phyloP scores from a whole-genome alignment of 2,113 vertebrate genomes.

The Lathamus discolor region DNA sequence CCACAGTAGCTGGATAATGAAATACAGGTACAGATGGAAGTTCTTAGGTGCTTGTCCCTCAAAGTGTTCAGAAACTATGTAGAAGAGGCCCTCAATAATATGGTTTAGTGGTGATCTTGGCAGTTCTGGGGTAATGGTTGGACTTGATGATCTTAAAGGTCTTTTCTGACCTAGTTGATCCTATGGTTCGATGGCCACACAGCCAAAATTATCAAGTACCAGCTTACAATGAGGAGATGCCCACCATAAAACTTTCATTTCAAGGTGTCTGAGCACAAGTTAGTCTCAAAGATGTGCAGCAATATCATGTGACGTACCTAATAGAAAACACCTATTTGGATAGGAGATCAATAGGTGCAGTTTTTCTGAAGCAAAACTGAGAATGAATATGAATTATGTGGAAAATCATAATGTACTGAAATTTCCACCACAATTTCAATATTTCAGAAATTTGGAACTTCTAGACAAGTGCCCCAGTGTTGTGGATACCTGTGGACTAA shows the following conservation, averaged over 20 bases:
- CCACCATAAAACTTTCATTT: neutral
- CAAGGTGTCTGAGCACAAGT: neutral
- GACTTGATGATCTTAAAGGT: no score
- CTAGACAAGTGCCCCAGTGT: no score
- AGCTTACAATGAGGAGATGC: neutral
- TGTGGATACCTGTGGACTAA: neutral
- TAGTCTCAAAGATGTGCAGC: neutral
- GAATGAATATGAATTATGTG: neutral
- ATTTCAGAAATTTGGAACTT: neutral
- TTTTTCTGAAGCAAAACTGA: neutral
- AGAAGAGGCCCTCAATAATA: no score
- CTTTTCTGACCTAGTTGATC: no score
- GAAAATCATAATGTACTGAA: neutral
- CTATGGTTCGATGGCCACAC: no score
- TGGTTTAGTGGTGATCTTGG: no score
- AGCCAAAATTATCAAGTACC: neutral
- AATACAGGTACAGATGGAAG: neutral
- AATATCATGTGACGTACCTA: neutral
- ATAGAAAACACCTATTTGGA: neutral
- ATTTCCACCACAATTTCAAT: neutral
- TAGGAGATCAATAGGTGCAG: neutral
- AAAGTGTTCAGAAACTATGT: no score
- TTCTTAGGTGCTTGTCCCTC: no score
- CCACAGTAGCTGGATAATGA: neutral
- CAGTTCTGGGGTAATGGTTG: no score